Percentiles rank a stretch among this genome's conserved stretches.
phyloP scores from a whole-genome alignment of 2,113 vertebrate species.

The Crotalus viridis region DNA sequence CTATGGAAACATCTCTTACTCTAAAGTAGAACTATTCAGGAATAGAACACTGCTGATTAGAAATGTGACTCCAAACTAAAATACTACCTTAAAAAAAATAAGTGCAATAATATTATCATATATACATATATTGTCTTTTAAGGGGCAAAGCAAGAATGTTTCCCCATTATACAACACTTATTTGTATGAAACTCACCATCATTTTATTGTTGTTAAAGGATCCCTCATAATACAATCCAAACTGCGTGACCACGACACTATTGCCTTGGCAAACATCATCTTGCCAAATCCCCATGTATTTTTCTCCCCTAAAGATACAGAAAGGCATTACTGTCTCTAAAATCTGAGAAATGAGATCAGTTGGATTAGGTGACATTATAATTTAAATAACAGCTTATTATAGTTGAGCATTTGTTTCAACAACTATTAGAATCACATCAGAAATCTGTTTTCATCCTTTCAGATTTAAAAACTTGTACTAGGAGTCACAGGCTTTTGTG shows the following conservation, averaged over 20 bases:
- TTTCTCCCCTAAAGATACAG: constrained; percentile 83
- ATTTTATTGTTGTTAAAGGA: constrained; percentile 94
- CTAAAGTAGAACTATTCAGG: neutral
- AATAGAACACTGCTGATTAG: neutral
- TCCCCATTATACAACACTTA: neutral
- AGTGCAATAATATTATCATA: neutral
- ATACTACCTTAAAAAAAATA: neutral
- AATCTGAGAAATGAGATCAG: neutral
- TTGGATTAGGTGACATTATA: neutral
- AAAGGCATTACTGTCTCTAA: constrained; percentile 1
- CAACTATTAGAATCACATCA: neutral
- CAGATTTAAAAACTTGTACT: neutral
- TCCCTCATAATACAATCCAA: constrained; percentile 95
- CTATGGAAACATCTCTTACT: neutral
- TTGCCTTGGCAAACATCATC: constrained; percentile 89
- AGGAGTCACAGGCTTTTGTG: neutral
- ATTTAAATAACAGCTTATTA: neutral
- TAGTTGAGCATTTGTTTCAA: neutral
- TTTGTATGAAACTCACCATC: constrained; percentile 79
- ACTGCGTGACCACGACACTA: constrained; percentile 96
- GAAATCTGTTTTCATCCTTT: neutral
- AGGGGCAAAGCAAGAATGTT: neutral
- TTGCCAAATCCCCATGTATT: constrained; percentile 98
- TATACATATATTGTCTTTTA: neutral
- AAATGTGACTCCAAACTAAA: neutral